These are phyloP conservation scores for Baronia brevicornis DNA, from an alignment of 2,888 invertebrate genomes.

Conservation along the genomic window DNA sequence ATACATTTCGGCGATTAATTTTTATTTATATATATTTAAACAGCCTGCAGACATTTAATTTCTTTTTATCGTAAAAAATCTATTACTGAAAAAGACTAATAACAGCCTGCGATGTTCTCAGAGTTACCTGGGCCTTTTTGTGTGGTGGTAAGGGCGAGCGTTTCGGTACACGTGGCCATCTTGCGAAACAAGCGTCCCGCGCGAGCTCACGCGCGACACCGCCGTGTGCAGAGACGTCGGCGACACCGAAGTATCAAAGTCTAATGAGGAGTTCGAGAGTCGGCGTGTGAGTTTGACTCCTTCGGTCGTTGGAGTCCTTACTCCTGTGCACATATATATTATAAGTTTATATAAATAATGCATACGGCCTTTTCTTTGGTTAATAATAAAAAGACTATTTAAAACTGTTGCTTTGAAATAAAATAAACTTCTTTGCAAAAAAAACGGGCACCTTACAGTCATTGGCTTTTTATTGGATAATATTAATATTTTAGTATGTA, in stretches of 20 bases:
- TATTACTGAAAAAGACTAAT: too few species aligned
- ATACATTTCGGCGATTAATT: too few species aligned
- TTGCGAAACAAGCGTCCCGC: constrained; percentile 71
- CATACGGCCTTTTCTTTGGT: too few species aligned
- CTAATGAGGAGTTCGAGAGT: constrained; percentile 19
- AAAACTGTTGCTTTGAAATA: too few species aligned
- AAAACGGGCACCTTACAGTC: neutral
- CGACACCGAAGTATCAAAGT: constrained; percentile 26
- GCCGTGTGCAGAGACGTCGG: constrained; percentile 44
- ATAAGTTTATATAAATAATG: neutral
- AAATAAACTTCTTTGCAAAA: too few species aligned
- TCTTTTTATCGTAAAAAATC: too few species aligned
- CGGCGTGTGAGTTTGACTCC: constrained; percentile 20
- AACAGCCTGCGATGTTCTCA: neutral
- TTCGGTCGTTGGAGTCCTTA: constrained; percentile 53
- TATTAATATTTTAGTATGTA: too few species aligned
- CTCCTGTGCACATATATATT: constrained; percentile 30
- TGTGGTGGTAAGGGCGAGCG: constrained; percentile 53
- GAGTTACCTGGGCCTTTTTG: constrained; percentile 39
- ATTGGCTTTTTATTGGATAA: neutral
- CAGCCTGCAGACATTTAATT: too few species aligned
- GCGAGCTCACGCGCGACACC: constrained; percentile 60
- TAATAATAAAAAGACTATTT: too few species aligned
- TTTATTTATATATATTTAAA: too few species aligned
- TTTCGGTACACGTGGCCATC: constrained; percentile 71